Conservation (phyloP, 2,888 invertebrate genomes). For the Lepidochrysops patricia region DNA sequence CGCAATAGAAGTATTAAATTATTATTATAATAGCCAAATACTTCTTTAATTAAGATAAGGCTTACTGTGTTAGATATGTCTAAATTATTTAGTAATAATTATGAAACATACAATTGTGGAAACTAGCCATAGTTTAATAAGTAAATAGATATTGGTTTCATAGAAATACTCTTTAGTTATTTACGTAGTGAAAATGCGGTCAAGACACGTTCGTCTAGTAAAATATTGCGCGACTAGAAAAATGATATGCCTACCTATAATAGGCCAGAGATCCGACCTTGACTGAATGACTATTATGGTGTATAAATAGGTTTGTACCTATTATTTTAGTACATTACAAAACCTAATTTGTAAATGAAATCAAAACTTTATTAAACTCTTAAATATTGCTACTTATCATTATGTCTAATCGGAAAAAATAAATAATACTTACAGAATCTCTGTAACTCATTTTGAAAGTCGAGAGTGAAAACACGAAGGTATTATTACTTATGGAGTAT, state of each 20-base stretch:
- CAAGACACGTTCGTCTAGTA: neutral
- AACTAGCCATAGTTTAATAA: neutral
- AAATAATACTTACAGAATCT: constrained; percentile 48
- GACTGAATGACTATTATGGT: constrained; percentile 45
- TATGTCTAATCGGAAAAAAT: neutral
- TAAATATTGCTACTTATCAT: neutral
- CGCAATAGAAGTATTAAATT: too few relatives aligned
- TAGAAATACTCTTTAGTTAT: neutral
- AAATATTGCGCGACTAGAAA: constrained; percentile 30
- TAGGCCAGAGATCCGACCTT: constrained; percentile 40
- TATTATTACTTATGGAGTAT: neutral
- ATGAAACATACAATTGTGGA: too few relatives aligned
- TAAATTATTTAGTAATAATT: too few relatives aligned
- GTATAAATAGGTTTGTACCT: constrained; percentile 48
- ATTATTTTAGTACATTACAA: constrained; percentile 28
- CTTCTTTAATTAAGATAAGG: too few relatives aligned
- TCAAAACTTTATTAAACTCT: neutral
- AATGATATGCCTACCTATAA: constrained; percentile 39
- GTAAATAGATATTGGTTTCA: too few relatives aligned
- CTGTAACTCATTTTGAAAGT: constrained; percentile 51
- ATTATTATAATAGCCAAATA: too few relatives aligned
- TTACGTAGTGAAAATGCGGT: neutral
- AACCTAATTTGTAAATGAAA: neutral
- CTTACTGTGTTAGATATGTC: too few relatives aligned
- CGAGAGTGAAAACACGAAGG: neutral